Base-by-base conservation (phyloP, 2,888 invertebrate species). In the Mesorhabditis spiculigera region DNA sequence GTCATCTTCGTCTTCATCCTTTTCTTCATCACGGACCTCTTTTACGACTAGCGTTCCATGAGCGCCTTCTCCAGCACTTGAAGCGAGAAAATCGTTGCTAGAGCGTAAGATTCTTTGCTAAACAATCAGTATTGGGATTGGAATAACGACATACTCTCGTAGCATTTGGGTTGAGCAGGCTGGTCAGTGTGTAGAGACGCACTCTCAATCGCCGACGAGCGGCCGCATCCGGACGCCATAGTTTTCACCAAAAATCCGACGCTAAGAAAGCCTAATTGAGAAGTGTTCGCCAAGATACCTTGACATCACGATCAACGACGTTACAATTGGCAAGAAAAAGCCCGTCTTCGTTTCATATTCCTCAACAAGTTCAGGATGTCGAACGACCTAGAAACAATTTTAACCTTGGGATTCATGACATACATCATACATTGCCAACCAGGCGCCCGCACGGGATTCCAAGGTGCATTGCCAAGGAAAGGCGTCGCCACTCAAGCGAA, bases 391-490 rank as follows among this genome's bases (percentile, higher is more conserved):
- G n/a, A 50, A 1, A 13, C 8, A 50, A 50, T 13, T 13, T 50
- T 13, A 50, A 50, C n/a, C 10, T 13, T 50, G 58, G n/a, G 10
- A 50, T 13, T 13, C 1, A 50, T 13, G n/a, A 50, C 58, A 13
- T 13, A 50, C 78, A 10, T 75, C 74, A 6, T 73, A 71, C 81
- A 78, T 83, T 86, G 88, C 87, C 68, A 95, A 93, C 13, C 98
- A 88, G 3, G 97, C 97, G 0, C 97, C 97, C 4, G 96, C 94
- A 63, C 97, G 90, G 4, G 95, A 95, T 88, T 97, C 96, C 71
- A 98, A 88, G 0, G 96, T 95, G 63, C 97, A 78, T 80, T 87
- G 87, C 97, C 97, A 98, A 28, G 97, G 96, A 86, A 97, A 97
- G 0, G 95, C 93, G 88, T 97, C 97, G 6, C 95, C 92, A 84